A percentile compares a stretch with the other conserved stretches of the same genome.
These are phyloP conservation scores for Pavo muticus DNA, from an alignment of 2,113 vertebrate genomes.

Conservation along the genomic window DNA sequence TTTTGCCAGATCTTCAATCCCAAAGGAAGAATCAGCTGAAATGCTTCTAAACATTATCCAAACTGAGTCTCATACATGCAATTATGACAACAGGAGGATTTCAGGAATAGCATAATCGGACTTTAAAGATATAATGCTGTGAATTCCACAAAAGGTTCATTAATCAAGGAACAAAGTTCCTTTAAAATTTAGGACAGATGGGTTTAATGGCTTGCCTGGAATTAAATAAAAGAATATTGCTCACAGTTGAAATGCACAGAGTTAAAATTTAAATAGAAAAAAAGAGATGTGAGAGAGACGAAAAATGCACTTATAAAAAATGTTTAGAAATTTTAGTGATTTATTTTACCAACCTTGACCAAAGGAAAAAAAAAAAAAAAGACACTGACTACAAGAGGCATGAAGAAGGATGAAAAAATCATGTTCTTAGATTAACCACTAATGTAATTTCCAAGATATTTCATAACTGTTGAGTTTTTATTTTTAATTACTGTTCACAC, in stretches of 20 bases:
- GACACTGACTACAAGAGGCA: background rate
- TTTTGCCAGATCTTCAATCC: background rate
- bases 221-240: background rate
- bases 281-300: background rate
- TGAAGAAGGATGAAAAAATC: background rate
- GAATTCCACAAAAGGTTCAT: background rate
- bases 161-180: background rate
- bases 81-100: background rate
- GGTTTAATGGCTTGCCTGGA: background rate
- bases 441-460: background rate
- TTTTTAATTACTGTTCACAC: background rate
- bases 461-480: background rate
- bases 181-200: background rate
- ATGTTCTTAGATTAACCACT: background rate
- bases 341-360: background rate
- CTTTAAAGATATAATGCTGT: background rate
- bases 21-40: constrained; percentile 46
- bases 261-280: background rate
- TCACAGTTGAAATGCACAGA: background rate
- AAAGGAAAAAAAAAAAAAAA: background rate
- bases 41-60: constrained; percentile 43
- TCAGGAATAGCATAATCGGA: background rate
- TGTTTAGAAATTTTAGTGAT: background rate
- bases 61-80: background rate
- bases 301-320: background rate